These are phyloP conservation scores for Aphaenogaster ashmeadi DNA, from an alignment of 1,140 invertebrate species.

Conservation along the genomic window DNA sequence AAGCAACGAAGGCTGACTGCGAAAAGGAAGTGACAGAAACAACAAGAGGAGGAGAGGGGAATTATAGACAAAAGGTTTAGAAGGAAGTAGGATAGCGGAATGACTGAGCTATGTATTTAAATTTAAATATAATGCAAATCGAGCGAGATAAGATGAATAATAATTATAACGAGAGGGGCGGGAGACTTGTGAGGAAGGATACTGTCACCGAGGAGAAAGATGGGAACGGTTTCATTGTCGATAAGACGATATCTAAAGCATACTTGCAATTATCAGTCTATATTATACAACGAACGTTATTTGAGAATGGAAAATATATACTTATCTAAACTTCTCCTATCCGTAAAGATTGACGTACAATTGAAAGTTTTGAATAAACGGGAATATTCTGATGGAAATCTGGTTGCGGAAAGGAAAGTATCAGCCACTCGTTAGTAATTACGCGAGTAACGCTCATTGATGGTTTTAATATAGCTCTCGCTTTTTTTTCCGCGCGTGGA, in stretches of 20 bases:
- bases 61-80: conserved; percentile 62
- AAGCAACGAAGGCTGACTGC: conserved; percentile 57
- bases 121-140: conserved; percentile 85
- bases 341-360: background rate
- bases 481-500: conserved; percentile 13
- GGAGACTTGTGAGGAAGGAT: conserved; percentile 23
- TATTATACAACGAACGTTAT: conserved; percentile 1
- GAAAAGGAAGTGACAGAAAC: conserved; percentile 69
- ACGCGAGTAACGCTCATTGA: conserved; percentile 23
- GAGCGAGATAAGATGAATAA: conserved; percentile 84
- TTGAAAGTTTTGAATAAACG: background rate
- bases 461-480: conserved; percentile 56
- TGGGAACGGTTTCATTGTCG: conserved; percentile 55
- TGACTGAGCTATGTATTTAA: conserved; percentile 76
- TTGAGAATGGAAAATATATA: background rate
- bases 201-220: conserved; percentile 38
- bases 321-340: background rate
- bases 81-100: conserved; percentile 52
- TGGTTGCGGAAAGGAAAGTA: background rate
- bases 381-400: conserved; percentile 10
- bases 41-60: conserved; percentile 55
- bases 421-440: conserved; percentile 27
- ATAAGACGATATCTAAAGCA: conserved; percentile 51
- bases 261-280: conserved; percentile 61
- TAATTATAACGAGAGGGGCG: conserved; percentile 73